These are phyloP conservation scores for Oceanites oceanicus DNA, from an alignment of 2,113 vertebrate species.

Conservation along the genomic window DNA sequence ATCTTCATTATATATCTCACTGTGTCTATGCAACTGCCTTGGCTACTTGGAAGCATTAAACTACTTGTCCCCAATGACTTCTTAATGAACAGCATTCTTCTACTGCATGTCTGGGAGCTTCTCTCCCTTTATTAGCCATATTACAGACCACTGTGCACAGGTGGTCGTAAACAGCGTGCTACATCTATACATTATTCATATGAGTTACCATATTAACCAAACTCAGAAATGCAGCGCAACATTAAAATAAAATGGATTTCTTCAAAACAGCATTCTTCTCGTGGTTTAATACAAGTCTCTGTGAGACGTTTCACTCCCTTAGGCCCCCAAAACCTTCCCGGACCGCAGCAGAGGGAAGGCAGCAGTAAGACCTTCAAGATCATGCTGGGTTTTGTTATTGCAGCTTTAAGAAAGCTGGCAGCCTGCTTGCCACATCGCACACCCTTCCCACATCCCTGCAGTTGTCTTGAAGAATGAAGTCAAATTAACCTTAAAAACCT, in stretches of 20 bases:
- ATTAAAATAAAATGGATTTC: background rate
- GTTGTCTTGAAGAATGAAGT: slow-evolving; percentile 52
- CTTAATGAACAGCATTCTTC: slow-evolving; percentile 31
- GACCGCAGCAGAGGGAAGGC: background rate
- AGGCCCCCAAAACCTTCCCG: background rate
- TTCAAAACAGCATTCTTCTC: background rate
- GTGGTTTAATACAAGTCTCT: background rate
- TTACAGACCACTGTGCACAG: background rate
- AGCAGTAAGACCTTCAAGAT: slow-evolving; percentile 15
- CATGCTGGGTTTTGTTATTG: background rate
- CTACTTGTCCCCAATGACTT: background rate
- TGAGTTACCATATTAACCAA: background rate
- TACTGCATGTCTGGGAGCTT: background rate
- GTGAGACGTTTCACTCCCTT: background rate
- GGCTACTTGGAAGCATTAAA: slow-evolving; percentile 12
- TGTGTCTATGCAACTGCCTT: background rate
- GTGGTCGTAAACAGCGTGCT: background rate
- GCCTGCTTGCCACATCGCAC: slow-evolving; percentile 51
- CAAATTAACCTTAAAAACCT: slow-evolving; percentile 65
- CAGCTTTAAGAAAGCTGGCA: slow-evolving; percentile 55
- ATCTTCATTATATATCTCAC: slow-evolving; percentile 14
- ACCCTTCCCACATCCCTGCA: slow-evolving; percentile 60
- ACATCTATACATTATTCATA: background rate
- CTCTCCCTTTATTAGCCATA: background rate
- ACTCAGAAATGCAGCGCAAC: background rate